Base-by-base conservation (phyloP, 2,113 vertebrate genomes). In the Myanophis thanlyinensis region DNA sequence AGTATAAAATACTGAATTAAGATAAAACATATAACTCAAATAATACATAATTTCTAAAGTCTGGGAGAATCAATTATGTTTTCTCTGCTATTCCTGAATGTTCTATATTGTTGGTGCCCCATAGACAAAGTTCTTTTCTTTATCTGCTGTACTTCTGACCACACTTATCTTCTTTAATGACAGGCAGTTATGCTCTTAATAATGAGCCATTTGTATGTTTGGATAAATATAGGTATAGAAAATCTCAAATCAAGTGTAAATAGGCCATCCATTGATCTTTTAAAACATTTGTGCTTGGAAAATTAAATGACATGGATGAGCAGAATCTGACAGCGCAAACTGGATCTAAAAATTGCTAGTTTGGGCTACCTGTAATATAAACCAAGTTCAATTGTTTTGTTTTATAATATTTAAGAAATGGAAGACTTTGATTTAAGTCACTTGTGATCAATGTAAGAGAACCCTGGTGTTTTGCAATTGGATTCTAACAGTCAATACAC, bases 371-470 rank as follows among this genome's bases (percentile, higher is more conserved):
- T 40, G 11, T 87, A 92, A 27, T 87, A 53, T 8, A 92, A 40
- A 87, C 25, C 25, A 40, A 46, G 40, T 52, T 27, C 47, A 35
- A 40, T 67, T 53, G 35, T 44, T 52, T 84, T 84, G 40, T 89
- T 92, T 89, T 56, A 54, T 84, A 92, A 92, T 88, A 84, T 54
- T 30, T 20, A 9, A 89, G 89, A 80, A 89, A 84, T 67, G 48
- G 47, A 80, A 54, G 56, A 48, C 62, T 92, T 54, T 35, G 30
- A 91, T 54, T 88, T 80, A 52, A 56, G 52, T 53, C 51, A 84
- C 67, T 48, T 88, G 73, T 80, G 47, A 51, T 91, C 13, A 51
- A 40, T 87, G 44, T n/a, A 47, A 80, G 59, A 49, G 22, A 84
- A n/a, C 40, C 49, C 51, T 48, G 51, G 52, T 35, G 27, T 73